A percentile compares a stretch with the other conserved stretches of the same genome.
phyloP scores from a whole-genome alignment of 2,888 invertebrate genomes.

The Caenorhabditis becei region DNA sequence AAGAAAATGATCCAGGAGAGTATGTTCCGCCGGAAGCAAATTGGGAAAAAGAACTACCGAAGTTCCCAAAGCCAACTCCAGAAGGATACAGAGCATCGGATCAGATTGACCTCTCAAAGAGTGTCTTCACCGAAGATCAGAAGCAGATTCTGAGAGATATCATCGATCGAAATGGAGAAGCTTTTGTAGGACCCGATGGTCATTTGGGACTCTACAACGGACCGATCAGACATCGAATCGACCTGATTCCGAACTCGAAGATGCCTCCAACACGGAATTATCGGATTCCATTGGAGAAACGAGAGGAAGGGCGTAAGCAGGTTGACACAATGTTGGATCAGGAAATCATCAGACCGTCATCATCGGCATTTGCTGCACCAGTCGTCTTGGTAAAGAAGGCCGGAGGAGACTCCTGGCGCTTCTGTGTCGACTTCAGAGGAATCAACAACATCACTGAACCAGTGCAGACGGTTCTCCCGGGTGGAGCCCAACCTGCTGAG shows the following conservation, averaged over 20 bases:
- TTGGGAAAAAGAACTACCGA: too few species aligned
- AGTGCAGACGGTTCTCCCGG: slow-evolving; percentile 25
- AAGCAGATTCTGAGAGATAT: not conserved
- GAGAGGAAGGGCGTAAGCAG: slow-evolving; percentile 5
- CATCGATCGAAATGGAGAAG: not conserved
- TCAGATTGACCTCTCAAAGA: not conserved
- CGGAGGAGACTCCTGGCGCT: slow-evolving; percentile 19
- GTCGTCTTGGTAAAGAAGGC: slow-evolving; percentile 42
- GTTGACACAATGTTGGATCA: slow-evolving; percentile 11
- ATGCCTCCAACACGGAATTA: too few species aligned
- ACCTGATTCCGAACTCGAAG: too few species aligned
- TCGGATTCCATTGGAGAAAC: too few species aligned
- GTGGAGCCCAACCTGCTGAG: too few species aligned
- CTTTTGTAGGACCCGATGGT: slow-evolving; percentile 30
- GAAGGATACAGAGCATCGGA: too few species aligned
- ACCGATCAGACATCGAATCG: too few species aligned
- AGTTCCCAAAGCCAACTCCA: too few species aligned
- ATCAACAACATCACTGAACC: slow-evolving; percentile 36
- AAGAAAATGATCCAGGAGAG: too few species aligned
- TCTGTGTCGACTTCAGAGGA: slow-evolving; percentile 42
- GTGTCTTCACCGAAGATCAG: slow-evolving; percentile 4
- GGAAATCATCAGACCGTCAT: slow-evolving; percentile 15
- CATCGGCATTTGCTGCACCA: slow-evolving; percentile 6
- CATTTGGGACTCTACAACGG: too few species aligned
- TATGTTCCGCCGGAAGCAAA: too few species aligned